Percentiles rank a stretch among this genome's conserved stretches.
Conservation (phyloP, 2,888 invertebrate species). For the Eupeodes latifasciatus region DNA sequence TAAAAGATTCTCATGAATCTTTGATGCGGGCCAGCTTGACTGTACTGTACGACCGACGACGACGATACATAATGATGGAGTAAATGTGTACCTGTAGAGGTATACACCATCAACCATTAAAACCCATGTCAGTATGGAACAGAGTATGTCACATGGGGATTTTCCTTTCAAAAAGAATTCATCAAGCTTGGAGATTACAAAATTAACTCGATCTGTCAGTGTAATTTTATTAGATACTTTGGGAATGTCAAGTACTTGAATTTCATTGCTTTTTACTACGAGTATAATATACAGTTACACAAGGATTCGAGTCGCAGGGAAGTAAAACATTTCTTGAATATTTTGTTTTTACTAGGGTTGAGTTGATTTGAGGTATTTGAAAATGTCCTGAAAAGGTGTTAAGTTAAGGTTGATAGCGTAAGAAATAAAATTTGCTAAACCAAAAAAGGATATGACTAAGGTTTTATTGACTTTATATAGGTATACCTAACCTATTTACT, state of each 20-base stretch:
- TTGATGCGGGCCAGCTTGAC: constrained; percentile 62
- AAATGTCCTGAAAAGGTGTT: background rate
- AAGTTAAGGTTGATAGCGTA: constrained; percentile 8
- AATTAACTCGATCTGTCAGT: constrained; percentile 42
- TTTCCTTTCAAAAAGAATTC: constrained; percentile 37
- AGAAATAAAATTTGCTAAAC: background rate
- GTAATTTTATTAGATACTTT: constrained; percentile 49
- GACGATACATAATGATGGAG: no score
- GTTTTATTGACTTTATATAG: background rate
- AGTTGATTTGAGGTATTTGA: background rate
- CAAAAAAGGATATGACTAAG: constrained; percentile 7
- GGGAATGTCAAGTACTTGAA: constrained; percentile 24
- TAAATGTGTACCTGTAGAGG: no score
- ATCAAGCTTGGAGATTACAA: constrained; percentile 52
- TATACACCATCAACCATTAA: constrained; percentile 9
- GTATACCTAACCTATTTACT: background rate
- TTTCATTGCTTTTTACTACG: constrained; percentile 27
- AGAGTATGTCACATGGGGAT: constrained; percentile 50
- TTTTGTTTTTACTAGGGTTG: constrained; percentile 5
- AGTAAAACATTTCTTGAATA: constrained; percentile 16
- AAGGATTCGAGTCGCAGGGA: background rate
- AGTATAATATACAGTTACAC: background rate
- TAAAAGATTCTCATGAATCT: constrained; percentile 64
- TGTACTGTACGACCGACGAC: background rate
- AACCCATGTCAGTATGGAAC: constrained; percentile 62